These are phyloP conservation scores for Hipparchia semele DNA, from an alignment of 2,888 invertebrate genomes.

Conservation along the genomic window DNA sequence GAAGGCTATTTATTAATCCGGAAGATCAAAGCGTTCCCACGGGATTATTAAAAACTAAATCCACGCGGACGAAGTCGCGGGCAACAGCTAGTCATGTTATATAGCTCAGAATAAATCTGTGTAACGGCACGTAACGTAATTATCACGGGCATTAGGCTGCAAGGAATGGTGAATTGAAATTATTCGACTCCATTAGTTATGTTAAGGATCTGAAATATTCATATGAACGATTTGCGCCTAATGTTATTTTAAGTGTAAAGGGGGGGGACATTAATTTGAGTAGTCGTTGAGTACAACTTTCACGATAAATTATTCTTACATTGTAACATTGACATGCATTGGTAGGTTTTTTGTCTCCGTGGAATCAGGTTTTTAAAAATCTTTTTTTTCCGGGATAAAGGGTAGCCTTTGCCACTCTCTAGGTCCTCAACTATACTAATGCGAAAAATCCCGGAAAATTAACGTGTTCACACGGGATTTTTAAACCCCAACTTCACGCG, in stretches of 20 bases:
- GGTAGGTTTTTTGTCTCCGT: not conserved
- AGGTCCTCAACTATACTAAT: no score
- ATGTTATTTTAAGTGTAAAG: slow-evolving; percentile 3
- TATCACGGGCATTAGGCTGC: not conserved
- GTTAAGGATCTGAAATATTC: slow-evolving; percentile 5
- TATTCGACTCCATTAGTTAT: not conserved
- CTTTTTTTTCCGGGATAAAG: no score
- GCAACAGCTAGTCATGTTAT: no score
- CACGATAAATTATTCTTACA: not conserved
- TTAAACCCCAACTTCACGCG: no score
- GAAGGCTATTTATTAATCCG: no score
- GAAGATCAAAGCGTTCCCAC: no score
- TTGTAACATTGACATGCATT: not conserved
- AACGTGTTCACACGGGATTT: no score
- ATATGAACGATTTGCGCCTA: not conserved
- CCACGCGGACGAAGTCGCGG: no score
- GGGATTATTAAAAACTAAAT: no score
- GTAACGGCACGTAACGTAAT: not conserved
- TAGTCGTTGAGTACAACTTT: slow-evolving; percentile 1
- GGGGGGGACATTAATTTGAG: not conserved
- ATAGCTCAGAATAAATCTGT: not conserved
- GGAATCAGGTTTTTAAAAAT: no score
- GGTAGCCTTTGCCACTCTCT: no score
- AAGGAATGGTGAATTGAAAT: not conserved
- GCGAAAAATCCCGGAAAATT: no score